Conservation (phyloP, 2,797 vertebrate species). For the Oceanodroma leucorhoa region DNA sequence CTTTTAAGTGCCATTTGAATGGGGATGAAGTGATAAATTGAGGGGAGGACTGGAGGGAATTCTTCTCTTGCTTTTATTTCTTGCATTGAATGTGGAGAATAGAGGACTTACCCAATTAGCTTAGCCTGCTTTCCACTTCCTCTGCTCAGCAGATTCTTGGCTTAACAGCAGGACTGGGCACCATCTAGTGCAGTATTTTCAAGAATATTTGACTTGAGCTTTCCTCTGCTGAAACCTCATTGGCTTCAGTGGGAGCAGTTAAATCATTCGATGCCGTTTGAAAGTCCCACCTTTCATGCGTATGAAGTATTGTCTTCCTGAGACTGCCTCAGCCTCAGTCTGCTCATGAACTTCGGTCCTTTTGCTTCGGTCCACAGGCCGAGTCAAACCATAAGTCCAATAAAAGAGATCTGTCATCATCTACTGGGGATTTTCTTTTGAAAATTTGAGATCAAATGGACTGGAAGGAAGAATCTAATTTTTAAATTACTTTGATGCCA, state of each 20-base stretch:
- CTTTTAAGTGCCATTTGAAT: neutral
- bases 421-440: neutral
- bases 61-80: neutral
- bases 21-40: neutral
- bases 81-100: neutral
- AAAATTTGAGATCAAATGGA: neutral
- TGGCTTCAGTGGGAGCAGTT: neutral
- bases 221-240: neutral
- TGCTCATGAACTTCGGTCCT: neutral
- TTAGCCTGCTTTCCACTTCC: neutral
- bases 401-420: neutral
- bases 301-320: neutral
- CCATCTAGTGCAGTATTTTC: neutral
- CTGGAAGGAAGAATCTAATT: neutral
- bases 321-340: neutral
- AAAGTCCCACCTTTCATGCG: neutral
- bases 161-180: neutral
- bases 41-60: neutral
- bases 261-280: neutral
- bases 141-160: neutral
- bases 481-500: neutral
- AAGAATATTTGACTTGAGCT: neutral
- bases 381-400: neutral
- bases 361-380: rapidly evolving
- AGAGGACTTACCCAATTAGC: neutral